These are phyloP conservation scores for Melopsittacus undulatus DNA, from an alignment of 2,797 vertebrate genomes.

Conservation along the genomic window DNA sequence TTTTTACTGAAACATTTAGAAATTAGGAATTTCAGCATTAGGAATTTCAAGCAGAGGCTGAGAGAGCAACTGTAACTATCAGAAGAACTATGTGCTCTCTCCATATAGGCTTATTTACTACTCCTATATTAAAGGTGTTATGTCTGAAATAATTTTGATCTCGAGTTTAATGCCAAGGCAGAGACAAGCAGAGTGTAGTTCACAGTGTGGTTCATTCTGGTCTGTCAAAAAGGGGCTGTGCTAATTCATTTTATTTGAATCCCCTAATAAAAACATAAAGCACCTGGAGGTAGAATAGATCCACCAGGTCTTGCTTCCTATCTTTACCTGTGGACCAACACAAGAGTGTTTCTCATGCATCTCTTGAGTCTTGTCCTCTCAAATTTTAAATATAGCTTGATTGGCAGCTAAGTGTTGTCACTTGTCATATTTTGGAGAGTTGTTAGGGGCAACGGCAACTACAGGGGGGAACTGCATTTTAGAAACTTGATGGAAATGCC, in stretches of 20 bases:
- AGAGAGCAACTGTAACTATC: background rate
- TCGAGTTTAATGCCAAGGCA: background rate
- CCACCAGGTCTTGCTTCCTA: background rate
- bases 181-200: background rate
- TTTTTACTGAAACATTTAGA: background rate
- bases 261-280: background rate
- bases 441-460: background rate
- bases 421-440: slow-evolving; percentile 17
- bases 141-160: background rate
- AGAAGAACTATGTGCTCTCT: background rate
- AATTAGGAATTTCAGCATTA: background rate
- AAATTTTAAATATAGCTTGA: background rate
- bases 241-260: background rate
- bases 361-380: background rate
- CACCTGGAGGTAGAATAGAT: background rate
- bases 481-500: background rate
- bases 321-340: background rate
- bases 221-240: background rate
- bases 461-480: background rate
- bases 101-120: background rate
- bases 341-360: background rate
- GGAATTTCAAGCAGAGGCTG: background rate
- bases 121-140: background rate
- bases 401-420: background rate
- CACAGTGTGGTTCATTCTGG: background rate